Conservation (phyloP, 2,113 vertebrate genomes). For the Tyrannus savana region DNA sequence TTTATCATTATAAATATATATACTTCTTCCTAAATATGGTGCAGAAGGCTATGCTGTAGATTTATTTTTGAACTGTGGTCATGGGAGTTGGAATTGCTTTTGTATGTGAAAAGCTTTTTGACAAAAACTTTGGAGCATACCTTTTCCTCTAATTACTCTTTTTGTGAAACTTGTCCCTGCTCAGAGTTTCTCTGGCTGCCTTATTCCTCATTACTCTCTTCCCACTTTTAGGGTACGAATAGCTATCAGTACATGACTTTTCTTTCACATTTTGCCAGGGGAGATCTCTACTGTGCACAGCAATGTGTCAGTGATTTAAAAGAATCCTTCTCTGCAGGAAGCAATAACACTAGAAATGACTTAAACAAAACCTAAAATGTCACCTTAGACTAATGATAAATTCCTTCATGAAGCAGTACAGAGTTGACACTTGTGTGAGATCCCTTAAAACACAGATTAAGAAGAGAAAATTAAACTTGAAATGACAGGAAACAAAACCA, state of each 20-base stretch:
- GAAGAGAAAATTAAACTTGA: slow-evolving; percentile 33
- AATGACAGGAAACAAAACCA: background rate
- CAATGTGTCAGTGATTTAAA: background rate
- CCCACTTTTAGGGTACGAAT: background rate
- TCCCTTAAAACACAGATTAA: slow-evolving; percentile 33
- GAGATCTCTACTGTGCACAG: slow-evolving; percentile 9
- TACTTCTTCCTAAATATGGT: background rate
- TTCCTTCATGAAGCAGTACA: slow-evolving; percentile 7
- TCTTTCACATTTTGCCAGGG: slow-evolving; percentile 18
- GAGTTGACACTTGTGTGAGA: background rate
- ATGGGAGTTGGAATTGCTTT: background rate
- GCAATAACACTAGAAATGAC: slow-evolving; percentile 34
- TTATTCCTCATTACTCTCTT: background rate
- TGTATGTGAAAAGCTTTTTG: background rate
- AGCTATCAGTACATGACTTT: background rate
- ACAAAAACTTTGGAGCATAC: background rate
- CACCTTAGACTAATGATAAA: slow-evolving; percentile 52
- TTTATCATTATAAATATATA: background rate
- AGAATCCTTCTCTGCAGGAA: slow-evolving; percentile 29
- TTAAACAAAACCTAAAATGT: slow-evolving; percentile 56
- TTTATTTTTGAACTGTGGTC: background rate
- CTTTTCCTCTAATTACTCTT: background rate
- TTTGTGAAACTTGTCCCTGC: background rate
- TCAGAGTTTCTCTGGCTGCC: background rate
- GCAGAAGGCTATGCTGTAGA: background rate